Evolutionary conservation across 2,888 invertebrate species (phyloP).

Genomic region (Harmothoe impar): DNA sequence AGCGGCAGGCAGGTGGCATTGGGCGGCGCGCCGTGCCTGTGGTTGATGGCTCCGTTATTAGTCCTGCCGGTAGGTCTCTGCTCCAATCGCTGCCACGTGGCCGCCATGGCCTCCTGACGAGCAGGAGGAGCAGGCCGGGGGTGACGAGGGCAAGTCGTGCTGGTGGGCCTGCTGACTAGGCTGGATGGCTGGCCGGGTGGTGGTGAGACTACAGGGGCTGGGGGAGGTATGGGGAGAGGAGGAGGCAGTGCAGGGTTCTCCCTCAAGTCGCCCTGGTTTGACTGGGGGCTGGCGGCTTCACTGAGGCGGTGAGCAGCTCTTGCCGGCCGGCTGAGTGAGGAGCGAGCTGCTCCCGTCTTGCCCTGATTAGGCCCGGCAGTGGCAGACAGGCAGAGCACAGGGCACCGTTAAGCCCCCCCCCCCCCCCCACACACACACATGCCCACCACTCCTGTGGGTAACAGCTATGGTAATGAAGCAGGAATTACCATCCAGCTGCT

Average conservation of each 20-base stretch:
- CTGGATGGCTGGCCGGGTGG: neutral
- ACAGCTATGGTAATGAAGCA: neutral
- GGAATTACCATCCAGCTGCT: neutral
- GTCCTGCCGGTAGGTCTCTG: neutral
- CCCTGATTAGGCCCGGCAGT: slow-evolving; percentile 37
- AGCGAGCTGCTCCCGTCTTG: slow-evolving; percentile 49
- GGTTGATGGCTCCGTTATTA: neutral
- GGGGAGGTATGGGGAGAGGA: neutral
- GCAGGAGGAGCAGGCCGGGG: neutral
- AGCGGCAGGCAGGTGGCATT: no score
- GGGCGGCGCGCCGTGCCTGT: no score
- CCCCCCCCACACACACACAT: neutral
- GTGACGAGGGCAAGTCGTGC: neutral
- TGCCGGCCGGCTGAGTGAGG: neutral
- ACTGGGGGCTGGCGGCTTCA: slow-evolving; percentile 25
- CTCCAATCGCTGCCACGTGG: slow-evolving; percentile 3
- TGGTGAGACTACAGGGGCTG: neutral
- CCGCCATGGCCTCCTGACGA: neutral
- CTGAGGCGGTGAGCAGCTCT: neutral
- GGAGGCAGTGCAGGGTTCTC: slow-evolving; percentile 46
- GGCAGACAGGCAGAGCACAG: slow-evolving; percentile 17
- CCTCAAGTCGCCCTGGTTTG: neutral
- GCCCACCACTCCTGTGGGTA: neutral
- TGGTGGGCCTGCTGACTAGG: neutral
- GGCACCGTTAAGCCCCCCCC: neutral